Evolutionary conservation across 2,797 vertebrate species (phyloP).

Genomic region (Ctenopoma multispine): DNA sequence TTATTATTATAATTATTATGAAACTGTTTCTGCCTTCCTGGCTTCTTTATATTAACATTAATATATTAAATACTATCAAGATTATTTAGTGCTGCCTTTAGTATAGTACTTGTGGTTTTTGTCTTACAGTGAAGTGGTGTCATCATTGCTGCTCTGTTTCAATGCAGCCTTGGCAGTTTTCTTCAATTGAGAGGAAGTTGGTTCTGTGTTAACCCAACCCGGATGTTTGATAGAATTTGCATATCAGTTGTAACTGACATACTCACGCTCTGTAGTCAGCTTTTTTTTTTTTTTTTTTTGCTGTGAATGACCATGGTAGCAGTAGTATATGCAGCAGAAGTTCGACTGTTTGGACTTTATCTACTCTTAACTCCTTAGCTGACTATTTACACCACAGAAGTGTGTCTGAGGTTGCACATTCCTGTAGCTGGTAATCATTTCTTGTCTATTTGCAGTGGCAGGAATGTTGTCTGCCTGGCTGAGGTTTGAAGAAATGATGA

Average conservation of each 20-base stretch:
- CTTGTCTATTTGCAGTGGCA: conserved; percentile 42
- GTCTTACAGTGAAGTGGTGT: no score
- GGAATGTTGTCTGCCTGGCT: conserved; percentile 3
- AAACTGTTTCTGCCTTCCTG: no score
- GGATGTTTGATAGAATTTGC: conserved; percentile 66
- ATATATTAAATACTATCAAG: not conserved
- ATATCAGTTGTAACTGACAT: conserved; percentile 33
- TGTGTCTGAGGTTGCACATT: conserved; percentile 63
- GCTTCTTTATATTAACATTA: not conserved
- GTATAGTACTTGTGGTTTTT: no score
- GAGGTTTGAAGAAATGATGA: conserved; percentile 13
- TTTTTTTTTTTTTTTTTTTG: not conserved
- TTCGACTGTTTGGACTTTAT: conserved; percentile 15
- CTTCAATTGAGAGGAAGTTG: conserved; percentile 59
- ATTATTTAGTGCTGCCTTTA: not conserved
- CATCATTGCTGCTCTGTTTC: not conserved
- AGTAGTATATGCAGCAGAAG: not conserved
- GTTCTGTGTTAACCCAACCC: conserved; percentile 46
- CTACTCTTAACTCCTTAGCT: conserved; percentile 13
- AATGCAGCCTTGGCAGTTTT: not conserved
- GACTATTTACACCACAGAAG: conserved; percentile 25
- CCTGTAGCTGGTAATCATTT: conserved; percentile 34
- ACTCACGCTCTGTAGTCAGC: not conserved
- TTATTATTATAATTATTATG: no score
- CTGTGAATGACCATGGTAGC: not conserved